A percentile compares a stretch with the other conserved stretches of the same genome.
Conservation (phyloP, 2,113 vertebrate genomes). For the Hippocampus guttulatus region DNA sequence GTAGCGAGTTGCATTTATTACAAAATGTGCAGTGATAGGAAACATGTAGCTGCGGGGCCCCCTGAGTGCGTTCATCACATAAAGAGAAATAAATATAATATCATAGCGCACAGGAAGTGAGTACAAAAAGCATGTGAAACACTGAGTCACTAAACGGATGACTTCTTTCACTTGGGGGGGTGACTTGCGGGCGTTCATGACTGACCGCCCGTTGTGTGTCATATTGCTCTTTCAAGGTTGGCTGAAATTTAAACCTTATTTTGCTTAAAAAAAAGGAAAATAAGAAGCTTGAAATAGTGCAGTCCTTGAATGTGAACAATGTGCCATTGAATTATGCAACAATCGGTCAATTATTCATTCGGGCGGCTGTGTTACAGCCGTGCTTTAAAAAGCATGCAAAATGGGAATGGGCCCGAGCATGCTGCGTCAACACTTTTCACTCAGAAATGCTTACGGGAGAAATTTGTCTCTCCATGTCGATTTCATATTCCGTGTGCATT, state of each 20-base stretch:
- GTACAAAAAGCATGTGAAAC: slow-evolving; percentile 5
- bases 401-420: slow-evolving; percentile 82
- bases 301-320: slow-evolving; percentile 99
- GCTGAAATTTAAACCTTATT: slow-evolving; percentile 99
- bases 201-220: slow-evolving; percentile 92
- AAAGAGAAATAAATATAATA: slow-evolving; percentile 64
- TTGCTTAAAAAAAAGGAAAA: slow-evolving; percentile 71
- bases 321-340: slow-evolving; percentile 99
- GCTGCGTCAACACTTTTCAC: slow-evolving; percentile 99
- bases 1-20: slow-evolving; percentile 71
- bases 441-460: slow-evolving; percentile 97
- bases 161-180: slow-evolving; percentile 43
- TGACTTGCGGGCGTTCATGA: slow-evolving; percentile 67
- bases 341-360: slow-evolving; percentile 99
- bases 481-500: slow-evolving; percentile 80
- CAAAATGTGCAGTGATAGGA: slow-evolving; percentile 73
- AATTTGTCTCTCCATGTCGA: slow-evolving; percentile 95
- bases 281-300: slow-evolving; percentile 92
- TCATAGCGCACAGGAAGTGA: slow-evolving; percentile 17
- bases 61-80: slow-evolving; percentile 25
- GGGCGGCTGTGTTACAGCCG: slow-evolving; percentile 85
- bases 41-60: slow-evolving; percentile 72
- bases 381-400: slow-evolving; percentile 98
- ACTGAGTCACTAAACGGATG: slow-evolving; percentile 42
- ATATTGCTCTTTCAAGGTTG: slow-evolving; percentile 93